phyloP scores from a whole-genome alignment of 1,140 invertebrate genomes.

The Scylla paramamosain region DNA sequence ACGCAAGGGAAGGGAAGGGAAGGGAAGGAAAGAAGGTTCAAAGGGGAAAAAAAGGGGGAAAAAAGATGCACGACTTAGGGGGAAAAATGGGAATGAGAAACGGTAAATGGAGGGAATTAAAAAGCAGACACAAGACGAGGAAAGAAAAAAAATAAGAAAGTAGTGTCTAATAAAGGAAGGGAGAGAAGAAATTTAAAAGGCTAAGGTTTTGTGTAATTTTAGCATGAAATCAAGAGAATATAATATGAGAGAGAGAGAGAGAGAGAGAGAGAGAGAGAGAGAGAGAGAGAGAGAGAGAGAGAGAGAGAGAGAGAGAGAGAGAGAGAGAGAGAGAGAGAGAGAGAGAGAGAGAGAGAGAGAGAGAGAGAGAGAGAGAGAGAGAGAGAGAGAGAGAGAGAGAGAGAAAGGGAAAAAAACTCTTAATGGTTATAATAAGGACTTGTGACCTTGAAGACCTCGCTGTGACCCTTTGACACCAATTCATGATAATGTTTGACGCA shows the following conservation, averaged over 20 bases:
- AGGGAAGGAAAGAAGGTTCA: not conserved
- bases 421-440: too few species aligned
- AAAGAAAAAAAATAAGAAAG: not conserved
- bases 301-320: not conserved
- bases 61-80: not conserved
- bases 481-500: too few species aligned
- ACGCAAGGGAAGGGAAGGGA: not conserved
- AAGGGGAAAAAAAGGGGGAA: not conserved
- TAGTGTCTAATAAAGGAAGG: not conserved
- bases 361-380: not conserved
- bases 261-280: not conserved
- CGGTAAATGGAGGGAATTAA: not conserved
- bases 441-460: too few species aligned
- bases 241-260: not conserved
- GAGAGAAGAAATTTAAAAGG: too few species aligned
- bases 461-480: too few species aligned
- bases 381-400: conserved; percentile 37
- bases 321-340: conserved; percentile 10
- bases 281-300: not conserved
- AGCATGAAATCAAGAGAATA: too few species aligned
- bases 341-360: not conserved
- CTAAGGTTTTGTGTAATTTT: too few species aligned
- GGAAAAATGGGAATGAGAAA: not conserved
- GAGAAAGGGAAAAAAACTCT: too few species aligned
- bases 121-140: not conserved